Percentiles rank a stretch among this genome's conserved stretches.
Evolutionary conservation across 2,113 vertebrate genomes (phyloP).

Genomic region (Microtus montanus): DNA sequence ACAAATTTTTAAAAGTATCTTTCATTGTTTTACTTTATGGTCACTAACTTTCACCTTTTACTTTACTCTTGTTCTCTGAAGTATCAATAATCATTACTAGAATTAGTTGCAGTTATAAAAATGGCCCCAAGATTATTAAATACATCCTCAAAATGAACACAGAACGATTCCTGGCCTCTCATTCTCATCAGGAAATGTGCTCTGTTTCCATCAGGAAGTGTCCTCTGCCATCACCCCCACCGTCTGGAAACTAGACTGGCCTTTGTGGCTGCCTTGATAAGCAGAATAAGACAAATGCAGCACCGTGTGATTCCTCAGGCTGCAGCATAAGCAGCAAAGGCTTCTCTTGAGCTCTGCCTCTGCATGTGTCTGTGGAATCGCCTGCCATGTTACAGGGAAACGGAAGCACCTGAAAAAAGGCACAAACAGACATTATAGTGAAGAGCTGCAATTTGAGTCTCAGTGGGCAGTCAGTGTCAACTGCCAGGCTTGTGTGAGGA

Average conservation of each 20-base stretch:
- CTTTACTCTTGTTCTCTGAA: not conserved
- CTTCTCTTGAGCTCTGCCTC: not conserved
- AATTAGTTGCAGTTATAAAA: not conserved
- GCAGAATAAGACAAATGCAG: not conserved
- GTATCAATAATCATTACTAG: not conserved
- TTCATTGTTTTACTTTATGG: not conserved
- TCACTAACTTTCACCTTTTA: not conserved
- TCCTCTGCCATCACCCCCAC: too few species aligned
- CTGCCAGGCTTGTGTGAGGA: not conserved
- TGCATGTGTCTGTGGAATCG: not conserved
- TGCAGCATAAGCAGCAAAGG: not conserved
- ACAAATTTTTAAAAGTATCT: not conserved
- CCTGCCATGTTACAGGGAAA: too few species aligned
- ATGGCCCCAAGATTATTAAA: not conserved
- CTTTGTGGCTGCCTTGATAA: not conserved
- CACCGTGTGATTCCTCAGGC: not conserved
- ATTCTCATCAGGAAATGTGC: not conserved
- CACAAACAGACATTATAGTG: not conserved
- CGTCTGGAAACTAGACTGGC: not conserved
- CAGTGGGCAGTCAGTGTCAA: not conserved
- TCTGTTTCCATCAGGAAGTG: not conserved
- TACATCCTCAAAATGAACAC: not conserved
- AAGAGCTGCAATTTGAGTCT: not conserved
- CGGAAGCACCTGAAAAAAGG: not conserved
- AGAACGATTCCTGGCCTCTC: not conserved